Percentiles rank a stretch among this genome's conserved stretches.
Conservation (phyloP, 2,113 vertebrate genomes). For the Hemichromis elongatus region DNA sequence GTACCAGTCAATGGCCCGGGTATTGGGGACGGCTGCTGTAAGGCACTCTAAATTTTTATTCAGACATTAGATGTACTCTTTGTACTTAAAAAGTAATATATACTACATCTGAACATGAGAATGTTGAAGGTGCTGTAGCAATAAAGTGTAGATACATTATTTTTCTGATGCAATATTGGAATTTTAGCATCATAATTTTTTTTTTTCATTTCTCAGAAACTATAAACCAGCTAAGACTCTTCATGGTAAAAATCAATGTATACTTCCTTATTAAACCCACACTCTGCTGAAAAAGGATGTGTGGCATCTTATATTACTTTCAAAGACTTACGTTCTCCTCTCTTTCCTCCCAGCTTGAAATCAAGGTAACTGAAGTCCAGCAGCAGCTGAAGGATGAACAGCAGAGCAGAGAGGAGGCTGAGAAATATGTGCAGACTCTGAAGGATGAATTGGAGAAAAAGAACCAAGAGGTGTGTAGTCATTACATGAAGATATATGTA, state of each 20-base stretch:
- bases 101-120: too few relatives aligned
- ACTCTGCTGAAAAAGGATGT: too few relatives aligned
- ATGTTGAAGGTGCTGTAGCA: background rate
- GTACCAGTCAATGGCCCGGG: too few relatives aligned
- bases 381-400: background rate
- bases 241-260: background rate
- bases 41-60: background rate
- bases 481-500: background rate
- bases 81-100: too few relatives aligned
- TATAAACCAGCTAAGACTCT: too few relatives aligned
- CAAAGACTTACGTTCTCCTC: background rate
- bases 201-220: too few relatives aligned
- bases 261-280: background rate
- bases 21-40: too few relatives aligned
- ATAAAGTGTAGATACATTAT: background rate
- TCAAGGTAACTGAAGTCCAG: background rate
- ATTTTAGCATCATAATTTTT: background rate
- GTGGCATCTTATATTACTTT: too few relatives aligned
- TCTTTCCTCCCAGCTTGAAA: background rate
- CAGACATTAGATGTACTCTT: background rate
- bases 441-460: background rate
- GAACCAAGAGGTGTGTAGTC: rapidly evolving
- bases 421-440: background rate
- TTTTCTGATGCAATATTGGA: background rate
- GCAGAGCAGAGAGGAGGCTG: background rate